A percentile compares a stretch with the other conserved stretches of the same genome.
phyloP scores from a whole-genome alignment of 2,888 invertebrate genomes.

The Lithophane leautieri region DNA sequence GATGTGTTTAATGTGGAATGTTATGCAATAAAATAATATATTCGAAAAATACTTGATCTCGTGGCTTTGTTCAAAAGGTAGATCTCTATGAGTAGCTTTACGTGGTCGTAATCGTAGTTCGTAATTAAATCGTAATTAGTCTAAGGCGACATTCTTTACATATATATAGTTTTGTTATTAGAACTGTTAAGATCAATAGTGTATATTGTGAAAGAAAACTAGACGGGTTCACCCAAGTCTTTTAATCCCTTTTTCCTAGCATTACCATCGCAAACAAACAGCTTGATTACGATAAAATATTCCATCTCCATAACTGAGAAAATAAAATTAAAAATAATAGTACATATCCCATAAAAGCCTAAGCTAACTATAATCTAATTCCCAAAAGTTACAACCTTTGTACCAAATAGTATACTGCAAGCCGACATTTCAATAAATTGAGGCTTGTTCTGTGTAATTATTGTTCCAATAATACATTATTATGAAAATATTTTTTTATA shows the following conservation, averaged over 20 bases:
- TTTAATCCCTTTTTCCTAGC: background rate
- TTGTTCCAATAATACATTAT: conserved; percentile 8
- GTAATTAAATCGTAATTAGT: too few species aligned
- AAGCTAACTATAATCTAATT: conserved; percentile 1
- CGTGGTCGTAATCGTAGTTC: too few species aligned
- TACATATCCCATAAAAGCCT: conserved; percentile 7
- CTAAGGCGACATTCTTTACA: background rate
- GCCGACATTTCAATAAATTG: conserved; percentile 6
- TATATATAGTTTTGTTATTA: background rate
- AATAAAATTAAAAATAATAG: background rate
- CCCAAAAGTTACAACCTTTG: conserved; percentile 4
- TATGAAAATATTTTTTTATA: conserved; percentile 14
- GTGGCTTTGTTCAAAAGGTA: background rate
- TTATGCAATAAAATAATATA: background rate
- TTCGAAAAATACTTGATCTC: background rate
- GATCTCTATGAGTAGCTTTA: background rate
- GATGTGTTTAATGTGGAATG: background rate
- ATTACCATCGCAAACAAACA: background rate
- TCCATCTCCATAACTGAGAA: background rate
- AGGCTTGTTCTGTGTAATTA: background rate
- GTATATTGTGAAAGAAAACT: background rate
- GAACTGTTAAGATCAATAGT: background rate
- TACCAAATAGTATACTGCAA: conserved; percentile 1
- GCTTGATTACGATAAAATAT: background rate
- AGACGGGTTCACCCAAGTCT: background rate